A percentile compares a stretch with the other conserved stretches of the same genome.
Evolutionary conservation across 2,888 invertebrate genomes (phyloP).

Genomic region (Linnaemya vulpina): DNA sequence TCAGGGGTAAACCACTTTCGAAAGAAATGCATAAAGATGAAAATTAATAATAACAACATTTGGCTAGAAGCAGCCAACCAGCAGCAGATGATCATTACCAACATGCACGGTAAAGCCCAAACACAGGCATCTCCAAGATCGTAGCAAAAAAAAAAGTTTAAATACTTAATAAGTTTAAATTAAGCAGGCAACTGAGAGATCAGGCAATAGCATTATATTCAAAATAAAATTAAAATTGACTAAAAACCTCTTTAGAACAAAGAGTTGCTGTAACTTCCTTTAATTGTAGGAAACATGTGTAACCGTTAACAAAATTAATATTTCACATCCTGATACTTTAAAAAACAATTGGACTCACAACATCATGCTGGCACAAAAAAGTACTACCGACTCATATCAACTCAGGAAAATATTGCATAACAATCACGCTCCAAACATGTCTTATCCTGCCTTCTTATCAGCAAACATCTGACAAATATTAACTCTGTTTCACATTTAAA

Average conservation of each 20-base stretch:
- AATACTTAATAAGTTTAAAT: background rate
- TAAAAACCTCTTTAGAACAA: too few relatives aligned
- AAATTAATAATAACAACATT: constrained; percentile 55
- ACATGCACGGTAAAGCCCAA: constrained; percentile 7
- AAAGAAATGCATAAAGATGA: constrained; percentile 59
- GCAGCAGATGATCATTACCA: constrained; percentile 1
- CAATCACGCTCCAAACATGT: constrained; percentile 25
- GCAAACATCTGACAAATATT: constrained; percentile 25
- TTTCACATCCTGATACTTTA: constrained; percentile 1
- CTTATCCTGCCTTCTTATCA: constrained; percentile 6
- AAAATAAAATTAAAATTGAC: too few relatives aligned
- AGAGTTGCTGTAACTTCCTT: too few relatives aligned
- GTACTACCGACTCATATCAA: constrained; percentile 22
- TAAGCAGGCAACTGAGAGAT: background rate
- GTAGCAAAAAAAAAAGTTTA: background rate
- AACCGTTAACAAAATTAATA: background rate
- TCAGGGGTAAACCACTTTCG: constrained; percentile 53
- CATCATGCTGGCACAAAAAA: constrained; percentile 40
- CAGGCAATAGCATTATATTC: too few relatives aligned
- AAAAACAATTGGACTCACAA: constrained; percentile 19
- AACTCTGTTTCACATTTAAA: constrained; percentile 44
- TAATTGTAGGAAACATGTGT: background rate
- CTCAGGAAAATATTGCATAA: constrained; percentile 11
- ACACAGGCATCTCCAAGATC: background rate
- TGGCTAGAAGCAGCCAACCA: background rate